These are phyloP conservation scores for Clarias batrachus DNA, from an alignment of 2,113 vertebrate species.

Conservation along the genomic window DNA sequence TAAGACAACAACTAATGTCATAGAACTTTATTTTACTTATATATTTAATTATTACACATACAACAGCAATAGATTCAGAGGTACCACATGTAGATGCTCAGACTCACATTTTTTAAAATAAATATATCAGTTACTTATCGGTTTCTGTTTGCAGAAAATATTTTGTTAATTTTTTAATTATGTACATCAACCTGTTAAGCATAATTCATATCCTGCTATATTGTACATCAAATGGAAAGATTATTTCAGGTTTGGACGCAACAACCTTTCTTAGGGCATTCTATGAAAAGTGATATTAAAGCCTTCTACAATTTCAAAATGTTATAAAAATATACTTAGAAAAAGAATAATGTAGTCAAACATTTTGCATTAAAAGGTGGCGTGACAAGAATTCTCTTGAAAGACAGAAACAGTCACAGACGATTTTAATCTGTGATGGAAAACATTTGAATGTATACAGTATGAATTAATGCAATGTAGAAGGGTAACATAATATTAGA, in stretches of 20 bases:
- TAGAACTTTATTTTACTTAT: not conserved
- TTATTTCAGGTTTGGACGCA: not conserved
- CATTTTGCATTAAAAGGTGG: conserved; percentile 51
- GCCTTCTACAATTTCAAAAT: conserved; percentile 61
- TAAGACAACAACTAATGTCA: not conserved
- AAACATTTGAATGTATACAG: conserved; percentile 1
- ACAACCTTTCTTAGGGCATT: not conserved
- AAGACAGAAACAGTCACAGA: conserved; percentile 12
- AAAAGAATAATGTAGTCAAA: conserved; percentile 58
- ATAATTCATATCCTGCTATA: not conserved
- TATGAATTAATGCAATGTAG: not conserved
- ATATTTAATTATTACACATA: conserved; percentile 25
- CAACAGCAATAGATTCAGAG: conserved; percentile 31
- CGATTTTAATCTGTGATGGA: not conserved
- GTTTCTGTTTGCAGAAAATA: conserved; percentile 36
- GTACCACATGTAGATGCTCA: conserved; percentile 13
- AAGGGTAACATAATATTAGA: conserved; percentile 10
- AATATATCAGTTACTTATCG: not conserved
- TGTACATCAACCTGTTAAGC: not conserved
- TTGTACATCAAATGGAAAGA: not conserved
- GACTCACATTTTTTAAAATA: not conserved
- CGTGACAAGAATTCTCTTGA: not conserved
- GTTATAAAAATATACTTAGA: conserved; percentile 74
- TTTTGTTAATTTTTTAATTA: conserved; percentile 28
- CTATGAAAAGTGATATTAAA: conserved; percentile 50